Evolutionary conservation across 2,888 invertebrate genomes (phyloP), one percentile per base, ranked within the genome.

Genomic region (Dynastes maya): DNA sequence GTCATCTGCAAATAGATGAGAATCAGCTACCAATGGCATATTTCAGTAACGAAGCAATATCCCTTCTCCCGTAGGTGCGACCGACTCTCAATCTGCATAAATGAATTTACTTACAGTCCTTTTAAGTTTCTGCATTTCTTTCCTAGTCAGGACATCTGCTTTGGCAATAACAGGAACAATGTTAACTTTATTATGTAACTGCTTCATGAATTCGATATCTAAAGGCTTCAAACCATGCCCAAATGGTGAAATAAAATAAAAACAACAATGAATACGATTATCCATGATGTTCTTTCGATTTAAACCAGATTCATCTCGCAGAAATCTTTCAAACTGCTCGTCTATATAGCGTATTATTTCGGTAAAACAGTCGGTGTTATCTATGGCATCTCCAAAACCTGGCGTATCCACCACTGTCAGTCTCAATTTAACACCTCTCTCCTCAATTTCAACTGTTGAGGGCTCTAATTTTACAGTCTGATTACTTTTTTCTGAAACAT

Each of bases 151-250:
- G 82, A 97, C 97, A 89, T 98, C 98, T 6, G 98, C 96, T 90
- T 98, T 98, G 82, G 98, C 98, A 86, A 98, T 97, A n/a, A 98
- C 97, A 77, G 98, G 98, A 84, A 98, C 97, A 85, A 98, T 97
- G 89, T 98, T 98, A 29, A 97, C 94, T 91, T 98, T 98, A 85
- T 97, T 96, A 88, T 98, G 98, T 27, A 98, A 90, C 88, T 97
- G 96, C 87, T 97, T 97, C 98, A 98, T 98, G 86, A 98, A 97
- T 89, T 97, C 96, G 77, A 98, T 94, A 88, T 98, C 98, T 80
- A 98, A 89, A 0, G 98, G 98, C 87, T 98, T 98, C 83, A 98
- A 90, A 96, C 98, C 98, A 90, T 98, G 98, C 67, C 98, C 98
- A 89, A 97, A 97, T 0, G 98, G 98, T 77, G 98, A 98, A 87